Evolutionary conservation across 1,140 invertebrate species (phyloP).

Genomic region (Choristoneura fumiferana): DNA sequence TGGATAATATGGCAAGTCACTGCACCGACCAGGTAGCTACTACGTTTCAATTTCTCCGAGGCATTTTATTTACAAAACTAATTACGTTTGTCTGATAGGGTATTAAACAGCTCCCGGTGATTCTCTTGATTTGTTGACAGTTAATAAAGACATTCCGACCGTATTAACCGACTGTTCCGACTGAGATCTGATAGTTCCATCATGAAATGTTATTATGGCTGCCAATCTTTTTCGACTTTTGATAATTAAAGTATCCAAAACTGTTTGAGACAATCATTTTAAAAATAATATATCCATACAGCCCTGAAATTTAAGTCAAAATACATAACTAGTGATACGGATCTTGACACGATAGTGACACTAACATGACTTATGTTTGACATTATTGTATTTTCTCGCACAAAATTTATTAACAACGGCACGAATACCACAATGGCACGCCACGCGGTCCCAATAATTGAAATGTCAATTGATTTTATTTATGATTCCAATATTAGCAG

Average conservation of each 20-base stretch:
- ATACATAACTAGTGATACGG: neutral
- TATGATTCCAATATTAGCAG: constrained; percentile 48
- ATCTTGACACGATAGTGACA: constrained; percentile 1
- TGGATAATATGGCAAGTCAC: constrained; percentile 67
- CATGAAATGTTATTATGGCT: constrained; percentile 47
- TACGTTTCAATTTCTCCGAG: constrained; percentile 74
- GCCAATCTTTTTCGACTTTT: constrained; percentile 36
- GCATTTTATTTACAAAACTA: constrained; percentile 78
- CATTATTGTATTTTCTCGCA: constrained; percentile 48
- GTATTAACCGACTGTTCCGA: constrained; percentile 61
- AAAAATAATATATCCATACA: too few relatives aligned
- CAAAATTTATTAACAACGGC: constrained; percentile 67
- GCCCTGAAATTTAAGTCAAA: too few relatives aligned
- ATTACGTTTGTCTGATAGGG: constrained; percentile 74
- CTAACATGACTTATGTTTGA: constrained; percentile 16
- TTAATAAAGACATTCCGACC: constrained; percentile 76
- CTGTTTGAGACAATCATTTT: too few relatives aligned
- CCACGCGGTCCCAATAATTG: constrained; percentile 71
- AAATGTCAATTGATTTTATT: constrained; percentile 72
- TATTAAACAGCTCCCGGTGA: constrained; percentile 66
- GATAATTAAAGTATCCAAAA: constrained; percentile 22
- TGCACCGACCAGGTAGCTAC: constrained; percentile 61
- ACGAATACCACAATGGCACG: constrained; percentile 68
- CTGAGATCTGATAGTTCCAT: constrained; percentile 48
- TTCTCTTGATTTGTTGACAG: constrained; percentile 68